A percentile compares a stretch with the other conserved stretches of the same genome.
These are phyloP conservation scores for Litocranius walleri DNA, from an alignment of 2,113 vertebrate genomes.

Conservation along the genomic window DNA sequence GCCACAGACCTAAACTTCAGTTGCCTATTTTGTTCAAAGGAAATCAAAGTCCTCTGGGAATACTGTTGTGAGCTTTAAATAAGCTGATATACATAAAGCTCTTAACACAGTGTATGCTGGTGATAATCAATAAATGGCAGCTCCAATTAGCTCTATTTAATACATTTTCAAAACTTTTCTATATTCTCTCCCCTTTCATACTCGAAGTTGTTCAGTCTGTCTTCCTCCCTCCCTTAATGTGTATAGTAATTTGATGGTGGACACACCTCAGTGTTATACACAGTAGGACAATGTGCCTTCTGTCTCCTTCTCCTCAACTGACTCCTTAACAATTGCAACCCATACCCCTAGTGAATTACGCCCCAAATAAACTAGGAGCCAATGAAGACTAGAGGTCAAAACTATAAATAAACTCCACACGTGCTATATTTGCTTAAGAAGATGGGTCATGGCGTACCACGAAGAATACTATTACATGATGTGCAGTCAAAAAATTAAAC, in stretches of 20 bases:
- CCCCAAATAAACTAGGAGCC: constrained; percentile 47
- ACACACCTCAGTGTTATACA: background rate
- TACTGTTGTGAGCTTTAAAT: background rate
- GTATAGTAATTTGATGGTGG: background rate
- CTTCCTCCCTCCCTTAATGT: background rate
- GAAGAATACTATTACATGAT: background rate
- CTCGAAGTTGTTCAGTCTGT: background rate
- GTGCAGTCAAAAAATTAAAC: background rate
- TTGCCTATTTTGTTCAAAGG: background rate
- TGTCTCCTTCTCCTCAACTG: constrained; percentile 24
- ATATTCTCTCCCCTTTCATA: background rate
- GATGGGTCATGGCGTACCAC: background rate
- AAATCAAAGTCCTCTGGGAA: background rate
- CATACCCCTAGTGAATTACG: background rate
- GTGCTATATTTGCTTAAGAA: background rate
- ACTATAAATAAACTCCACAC: constrained; percentile 51
- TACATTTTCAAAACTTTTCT: background rate
- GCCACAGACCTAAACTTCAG: background rate
- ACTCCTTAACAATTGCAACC: background rate
- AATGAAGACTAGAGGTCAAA: constrained; percentile 39
- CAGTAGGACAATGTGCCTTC: background rate
- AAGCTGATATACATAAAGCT: background rate
- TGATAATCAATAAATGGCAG: background rate
- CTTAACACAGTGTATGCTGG: background rate
- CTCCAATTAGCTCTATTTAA: background rate